Conservation (phyloP, 2,888 invertebrate genomes). For the Drosophila aldrichi region DNA sequence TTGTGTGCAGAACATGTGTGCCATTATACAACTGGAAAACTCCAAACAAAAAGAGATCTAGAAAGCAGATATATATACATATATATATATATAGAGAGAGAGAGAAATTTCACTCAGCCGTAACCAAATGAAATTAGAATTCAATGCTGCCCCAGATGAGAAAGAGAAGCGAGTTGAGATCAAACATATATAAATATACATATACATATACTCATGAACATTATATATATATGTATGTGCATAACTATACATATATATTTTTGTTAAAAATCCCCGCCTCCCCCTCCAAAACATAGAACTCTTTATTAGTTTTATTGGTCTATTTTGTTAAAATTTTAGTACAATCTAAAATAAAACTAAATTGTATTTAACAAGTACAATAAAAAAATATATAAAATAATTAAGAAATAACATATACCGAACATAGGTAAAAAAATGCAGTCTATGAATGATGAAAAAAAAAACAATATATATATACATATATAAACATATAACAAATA, state of each 20-base stretch:
- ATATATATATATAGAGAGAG: too few relatives aligned
- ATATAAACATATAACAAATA: constrained; percentile 40
- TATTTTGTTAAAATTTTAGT: constrained; percentile 29
- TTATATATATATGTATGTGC: constrained; percentile 16
- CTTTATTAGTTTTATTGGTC: constrained; percentile 20
- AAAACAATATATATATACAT: constrained; percentile 1
- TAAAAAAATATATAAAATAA: constrained; percentile 28
- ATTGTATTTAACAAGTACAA: constrained; percentile 17
- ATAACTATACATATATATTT: constrained; percentile 12
- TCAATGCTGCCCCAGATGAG: constrained; percentile 48
- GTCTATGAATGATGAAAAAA: constrained; percentile 17
- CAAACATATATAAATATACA: constrained; percentile 9
- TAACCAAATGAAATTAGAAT: constrained; percentile 48
- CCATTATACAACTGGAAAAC: constrained; percentile 54
- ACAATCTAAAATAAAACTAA: constrained; percentile 13
- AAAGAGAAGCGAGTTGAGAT: constrained; percentile 2
- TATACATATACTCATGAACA: constrained; percentile 10
- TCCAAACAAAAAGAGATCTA: constrained; percentile 6
- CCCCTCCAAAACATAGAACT: constrained; percentile 6
- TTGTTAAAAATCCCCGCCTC: constrained; percentile 15
- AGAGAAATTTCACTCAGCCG: constrained; percentile 34
- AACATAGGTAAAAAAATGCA: constrained; percentile 31
- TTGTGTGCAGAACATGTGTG: constrained; percentile 41
- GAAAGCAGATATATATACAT: constrained; percentile 3
- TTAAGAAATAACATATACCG: constrained; percentile 33